Percentiles rank a stretch among this genome's conserved stretches.
phyloP scores from a whole-genome alignment of 64 coral and sea anemone species.

The Porites australiensis region DNA sequence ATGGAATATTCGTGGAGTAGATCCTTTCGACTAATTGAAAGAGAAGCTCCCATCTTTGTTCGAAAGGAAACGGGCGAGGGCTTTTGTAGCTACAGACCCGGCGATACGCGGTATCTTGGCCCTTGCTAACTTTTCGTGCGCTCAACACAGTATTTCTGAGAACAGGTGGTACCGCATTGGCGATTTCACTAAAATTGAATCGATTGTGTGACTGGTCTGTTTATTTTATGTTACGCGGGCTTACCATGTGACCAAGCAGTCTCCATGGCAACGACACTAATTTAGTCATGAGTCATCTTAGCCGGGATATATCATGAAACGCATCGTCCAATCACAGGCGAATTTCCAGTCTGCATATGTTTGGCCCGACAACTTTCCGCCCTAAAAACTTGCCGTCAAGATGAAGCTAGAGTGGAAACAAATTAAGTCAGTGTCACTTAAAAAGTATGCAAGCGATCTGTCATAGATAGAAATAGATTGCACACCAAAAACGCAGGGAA shows the following conservation, averaged over 20 bases:
- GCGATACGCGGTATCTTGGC: slow-evolving; percentile 32
- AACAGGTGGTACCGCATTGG: slow-evolving; percentile 80
- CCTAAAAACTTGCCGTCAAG: neutral
- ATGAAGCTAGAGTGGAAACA: slow-evolving; percentile 32
- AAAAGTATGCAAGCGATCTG: slow-evolving; percentile 11
- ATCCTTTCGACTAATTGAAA: slow-evolving; percentile 84
- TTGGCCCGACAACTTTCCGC: slow-evolving; percentile 30
- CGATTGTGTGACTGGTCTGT: slow-evolving; percentile 73
- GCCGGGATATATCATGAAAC: neutral
- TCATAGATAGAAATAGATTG: slow-evolving; percentile 49
- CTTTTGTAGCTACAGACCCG: neutral
- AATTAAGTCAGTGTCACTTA: slow-evolving; percentile 50
- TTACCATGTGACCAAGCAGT: slow-evolving; percentile 37
- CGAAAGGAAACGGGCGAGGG: slow-evolving; percentile 37
- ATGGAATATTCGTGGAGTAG: slow-evolving; percentile 80
- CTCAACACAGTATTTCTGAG: slow-evolving; percentile 28
- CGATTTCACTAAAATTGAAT: slow-evolving; percentile 69
- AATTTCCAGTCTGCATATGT: neutral
- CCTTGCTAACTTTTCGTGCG: slow-evolving; percentile 43
- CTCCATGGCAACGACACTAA: slow-evolving; percentile 8
- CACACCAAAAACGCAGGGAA: neutral
- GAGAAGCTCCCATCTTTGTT: slow-evolving; percentile 78
- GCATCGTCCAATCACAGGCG: neutral
- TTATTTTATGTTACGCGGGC: slow-evolving; percentile 40
- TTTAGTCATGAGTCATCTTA: slow-evolving; percentile 25